These are phyloP conservation scores for Sarcophaga bullata DNA, from an alignment of 1,140 invertebrate genomes.

Conservation along the genomic window DNA sequence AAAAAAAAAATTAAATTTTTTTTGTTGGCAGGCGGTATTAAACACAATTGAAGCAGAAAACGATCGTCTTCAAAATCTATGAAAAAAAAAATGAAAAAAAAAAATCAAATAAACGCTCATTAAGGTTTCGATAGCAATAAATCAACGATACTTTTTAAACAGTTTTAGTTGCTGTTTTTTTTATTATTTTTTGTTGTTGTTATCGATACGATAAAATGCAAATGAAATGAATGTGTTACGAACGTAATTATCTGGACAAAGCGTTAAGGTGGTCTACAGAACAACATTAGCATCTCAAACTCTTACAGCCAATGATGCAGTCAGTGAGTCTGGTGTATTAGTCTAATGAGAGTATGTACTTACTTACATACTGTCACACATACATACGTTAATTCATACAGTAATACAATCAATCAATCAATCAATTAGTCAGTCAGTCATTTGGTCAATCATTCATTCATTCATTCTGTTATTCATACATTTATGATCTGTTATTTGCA, in stretches of 20 bases:
- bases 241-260: background rate
- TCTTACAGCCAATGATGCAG: background rate
- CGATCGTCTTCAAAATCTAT: background rate
- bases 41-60: background rate
- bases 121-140: constrained; percentile 10
- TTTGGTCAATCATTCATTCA: background rate
- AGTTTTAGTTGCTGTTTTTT: no score
- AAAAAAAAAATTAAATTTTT: no score
- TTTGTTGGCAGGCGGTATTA: no score
- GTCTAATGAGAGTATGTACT: no score
- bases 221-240: constrained; percentile 9
- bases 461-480: background rate
- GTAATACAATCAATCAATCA: no score
- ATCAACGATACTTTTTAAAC: background rate
- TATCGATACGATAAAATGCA: background rate
- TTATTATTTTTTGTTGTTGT: no score
- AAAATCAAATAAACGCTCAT: background rate
- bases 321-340: background rate
- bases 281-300: constrained; percentile 1
- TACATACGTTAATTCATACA: no score
- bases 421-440: no score
- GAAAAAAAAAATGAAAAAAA: background rate
- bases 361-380: no score
- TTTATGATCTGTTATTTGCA: no score
- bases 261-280: constrained; percentile 4